Base-by-base conservation (phyloP, 2,797 vertebrate genomes). In the Apogon hyalosoma region DNA sequence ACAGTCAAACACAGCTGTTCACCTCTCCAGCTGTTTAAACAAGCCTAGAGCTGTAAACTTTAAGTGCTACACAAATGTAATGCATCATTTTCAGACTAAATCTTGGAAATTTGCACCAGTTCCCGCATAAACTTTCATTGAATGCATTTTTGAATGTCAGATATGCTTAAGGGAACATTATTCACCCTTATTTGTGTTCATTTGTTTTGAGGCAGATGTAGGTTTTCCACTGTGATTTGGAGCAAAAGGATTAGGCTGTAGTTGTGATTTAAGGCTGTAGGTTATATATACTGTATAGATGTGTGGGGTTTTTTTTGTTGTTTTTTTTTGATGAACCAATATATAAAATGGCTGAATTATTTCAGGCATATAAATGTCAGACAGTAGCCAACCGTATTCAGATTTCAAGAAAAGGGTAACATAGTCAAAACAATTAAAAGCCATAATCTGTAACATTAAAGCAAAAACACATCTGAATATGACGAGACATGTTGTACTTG, bases 1-100 rank as follows among this genome's bases (percentile, higher is more conserved):
- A 57, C 55, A 42, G 46, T 45, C 11, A 21, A 15, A 33, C 41
- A 21, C 42, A 69, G 49, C 39, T 53, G 21, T 60, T 64, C 36
- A 52, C 53, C 46, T 46, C 43, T 47, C 40, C 58, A 65, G 69
- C 72, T 74, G 69, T 53, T 51, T 43, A 46, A 39, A 36, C 28
- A 54, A 58, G 42, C 56, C 52, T n/a, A 4, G 33, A 38, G 46
- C 55, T 72, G 21, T 36, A 56, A 69, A 70, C 66, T 49, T 11
- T 24, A 33, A 42, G 45, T n/a, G 16, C 43, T 51, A 11, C 41
- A 24, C 43, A 33, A 3, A 38, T 19, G 19, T 13, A 43, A 63
- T 38, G 19, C 39, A 52, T 56, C 10, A 40, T 52, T 71, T 57
- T 69, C 31, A 21, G 6, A 61, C 50, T 57, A 18, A 54, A 21